Percentiles rank a stretch among this genome's conserved stretches.
These are phyloP conservation scores for Polydrusus cervinus DNA, from an alignment of 2,888 invertebrate genomes.

Conservation along the genomic window DNA sequence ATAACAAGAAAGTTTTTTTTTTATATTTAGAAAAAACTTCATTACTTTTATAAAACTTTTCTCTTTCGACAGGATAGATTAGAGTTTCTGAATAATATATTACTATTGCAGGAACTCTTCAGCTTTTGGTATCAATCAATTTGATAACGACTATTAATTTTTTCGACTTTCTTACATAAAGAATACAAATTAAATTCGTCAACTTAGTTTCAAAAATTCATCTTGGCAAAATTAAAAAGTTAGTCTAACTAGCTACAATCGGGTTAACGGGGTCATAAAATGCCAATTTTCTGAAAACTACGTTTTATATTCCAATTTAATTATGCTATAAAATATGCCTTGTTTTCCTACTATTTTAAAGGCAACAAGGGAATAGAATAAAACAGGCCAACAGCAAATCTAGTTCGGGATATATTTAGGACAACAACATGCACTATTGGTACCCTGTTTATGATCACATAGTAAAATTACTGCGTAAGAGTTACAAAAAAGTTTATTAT, in stretches of 20 bases:
- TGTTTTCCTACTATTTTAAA: background rate
- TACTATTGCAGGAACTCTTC: too few species aligned
- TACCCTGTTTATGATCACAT: too few species aligned
- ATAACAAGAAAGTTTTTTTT: too few species aligned
- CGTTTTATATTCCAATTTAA: slow-evolving; percentile 10
- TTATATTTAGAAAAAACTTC: too few species aligned
- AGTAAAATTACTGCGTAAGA: too few species aligned
- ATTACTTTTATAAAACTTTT: too few species aligned
- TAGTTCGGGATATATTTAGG: background rate
- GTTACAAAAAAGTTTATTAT: too few species aligned
- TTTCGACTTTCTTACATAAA: too few species aligned
- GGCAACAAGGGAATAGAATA: background rate
- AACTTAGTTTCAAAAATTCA: slow-evolving; percentile 1
- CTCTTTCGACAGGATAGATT: too few species aligned
- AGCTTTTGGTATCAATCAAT: too few species aligned
- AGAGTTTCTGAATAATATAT: too few species aligned
- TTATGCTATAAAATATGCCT: slow-evolving; percentile 13
- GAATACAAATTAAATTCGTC: background rate
- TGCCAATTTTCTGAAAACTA: slow-evolving; percentile 15
- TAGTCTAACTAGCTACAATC: slow-evolving; percentile 7
- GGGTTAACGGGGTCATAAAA: slow-evolving; percentile 26
- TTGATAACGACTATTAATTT: too few species aligned
- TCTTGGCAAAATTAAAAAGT: slow-evolving; percentile 4
- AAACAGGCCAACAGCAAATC: background rate
- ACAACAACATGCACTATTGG: background rate